Percentiles rank a stretch among this genome's conserved stretches.
Evolutionary conservation across 2,113 vertebrate genomes (phyloP).

Genomic region (Axis porcinus): DNA sequence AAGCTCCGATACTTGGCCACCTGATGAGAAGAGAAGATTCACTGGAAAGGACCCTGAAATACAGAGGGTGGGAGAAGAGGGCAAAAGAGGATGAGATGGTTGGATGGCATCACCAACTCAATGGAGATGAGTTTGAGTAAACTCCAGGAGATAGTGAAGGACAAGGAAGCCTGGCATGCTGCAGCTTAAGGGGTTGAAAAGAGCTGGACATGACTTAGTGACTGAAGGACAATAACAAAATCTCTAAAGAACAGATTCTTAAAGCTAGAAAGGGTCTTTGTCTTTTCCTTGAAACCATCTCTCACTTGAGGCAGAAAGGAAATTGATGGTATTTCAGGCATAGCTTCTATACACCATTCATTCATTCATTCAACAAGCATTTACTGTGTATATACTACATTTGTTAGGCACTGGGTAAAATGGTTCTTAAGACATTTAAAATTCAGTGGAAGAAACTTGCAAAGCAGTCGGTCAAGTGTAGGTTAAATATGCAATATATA

Average conservation of each 20-base stretch:
- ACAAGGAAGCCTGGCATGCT: neutral
- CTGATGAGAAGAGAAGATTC: neutral
- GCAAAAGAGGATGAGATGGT: neutral
- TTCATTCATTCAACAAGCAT: neutral
- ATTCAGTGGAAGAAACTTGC: neutral
- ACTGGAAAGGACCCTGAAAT: neutral
- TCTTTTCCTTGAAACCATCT: neutral
- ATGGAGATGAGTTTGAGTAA: neutral
- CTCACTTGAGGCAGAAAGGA: neutral
- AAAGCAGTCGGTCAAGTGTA: neutral
- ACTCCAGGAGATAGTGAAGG: neutral
- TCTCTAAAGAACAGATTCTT: neutral
- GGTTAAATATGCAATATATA: neutral
- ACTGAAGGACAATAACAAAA: neutral
- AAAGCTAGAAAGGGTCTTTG: neutral
- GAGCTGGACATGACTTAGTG: rapidly evolving
- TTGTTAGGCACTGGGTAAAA: neutral
- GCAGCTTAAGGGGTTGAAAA: neutral
- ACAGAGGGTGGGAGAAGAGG: neutral
- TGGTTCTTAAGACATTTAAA: neutral
- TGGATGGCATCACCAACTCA: neutral
- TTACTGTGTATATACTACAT: neutral
- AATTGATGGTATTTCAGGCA: neutral
- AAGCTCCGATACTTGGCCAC: neutral
- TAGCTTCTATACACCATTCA: neutral